Conservation (phyloP, 2,797 vertebrate species). For the Hypotaenidia okinawae region DNA sequence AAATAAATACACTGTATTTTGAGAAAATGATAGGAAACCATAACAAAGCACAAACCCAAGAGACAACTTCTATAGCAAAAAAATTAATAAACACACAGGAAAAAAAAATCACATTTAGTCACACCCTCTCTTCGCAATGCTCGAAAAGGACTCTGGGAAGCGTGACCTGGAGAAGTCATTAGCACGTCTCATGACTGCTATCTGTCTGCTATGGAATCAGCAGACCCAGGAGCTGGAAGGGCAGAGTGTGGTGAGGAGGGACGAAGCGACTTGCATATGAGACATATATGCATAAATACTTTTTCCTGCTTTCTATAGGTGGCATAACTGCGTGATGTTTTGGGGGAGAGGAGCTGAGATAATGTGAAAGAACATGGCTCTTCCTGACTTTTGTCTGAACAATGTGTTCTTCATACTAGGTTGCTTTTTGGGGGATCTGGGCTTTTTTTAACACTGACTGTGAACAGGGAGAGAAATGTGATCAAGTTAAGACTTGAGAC, state of each 20-base stretch:
- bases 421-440: slow-evolving; percentile 37
- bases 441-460: slow-evolving; percentile 1
- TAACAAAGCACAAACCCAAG: slow-evolving; percentile 79
- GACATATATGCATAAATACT: not conserved
- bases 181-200: not conserved
- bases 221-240: not conserved
- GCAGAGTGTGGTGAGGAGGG: not conserved
- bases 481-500: not conserved
- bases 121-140: slow-evolving; percentile 44
- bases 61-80: slow-evolving; percentile 63
- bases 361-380: not conserved
- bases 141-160: slow-evolving; percentile 56
- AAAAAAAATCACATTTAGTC: not conserved
- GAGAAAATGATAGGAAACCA: slow-evolving; percentile 52
- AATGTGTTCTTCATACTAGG: not conserved
- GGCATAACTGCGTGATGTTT: not conserved
- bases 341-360: not conserved
- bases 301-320: slow-evolving; percentile 20
- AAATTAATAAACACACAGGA: not conserved
- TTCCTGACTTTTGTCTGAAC: not conserved
- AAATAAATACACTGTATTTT: slow-evolving; percentile 57
- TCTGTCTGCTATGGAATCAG: not conserved
- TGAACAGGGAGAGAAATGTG: not conserved
- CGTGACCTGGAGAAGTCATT: not conserved
- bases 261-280: not conserved